Conservation (phyloP, 2,888 invertebrate genomes). For the Ypsolopha scabrella region DNA sequence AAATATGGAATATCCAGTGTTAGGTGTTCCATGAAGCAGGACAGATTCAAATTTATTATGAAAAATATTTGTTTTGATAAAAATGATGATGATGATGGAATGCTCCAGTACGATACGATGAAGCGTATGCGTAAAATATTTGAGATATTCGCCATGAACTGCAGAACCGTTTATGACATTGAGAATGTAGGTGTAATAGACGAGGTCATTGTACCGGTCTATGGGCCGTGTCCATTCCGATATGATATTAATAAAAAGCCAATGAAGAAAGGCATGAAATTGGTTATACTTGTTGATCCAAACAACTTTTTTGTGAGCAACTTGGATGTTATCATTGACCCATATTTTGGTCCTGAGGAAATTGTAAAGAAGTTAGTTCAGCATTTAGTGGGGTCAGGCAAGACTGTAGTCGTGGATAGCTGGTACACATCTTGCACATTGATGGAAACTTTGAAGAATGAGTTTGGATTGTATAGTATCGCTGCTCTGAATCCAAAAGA, state of each 20-base stretch:
- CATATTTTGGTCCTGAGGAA: constrained; percentile 37
- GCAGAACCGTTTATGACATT: constrained; percentile 41
- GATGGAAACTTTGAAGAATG: constrained; percentile 31
- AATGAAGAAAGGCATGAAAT: constrained; percentile 46
- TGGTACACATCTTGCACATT: constrained; percentile 43
- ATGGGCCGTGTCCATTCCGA: constrained; percentile 55
- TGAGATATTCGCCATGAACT: constrained; percentile 57
- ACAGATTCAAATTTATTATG: constrained; percentile 47
- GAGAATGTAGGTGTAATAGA: constrained; percentile 44
- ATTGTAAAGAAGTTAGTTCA: constrained; percentile 43
- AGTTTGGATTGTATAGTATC: constrained; percentile 37
- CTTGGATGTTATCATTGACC: constrained; percentile 50
- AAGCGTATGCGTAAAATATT: constrained; percentile 53
- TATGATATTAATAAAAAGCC: constrained; percentile 48
- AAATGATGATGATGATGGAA: constrained; percentile 25
- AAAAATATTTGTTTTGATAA: constrained; percentile 45
- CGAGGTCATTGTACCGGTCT: constrained; percentile 51
- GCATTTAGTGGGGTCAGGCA: constrained; percentile 42
- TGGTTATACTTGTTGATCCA: constrained; percentile 48
- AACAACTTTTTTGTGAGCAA: constrained; percentile 53
- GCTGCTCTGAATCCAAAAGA: constrained; percentile 39
- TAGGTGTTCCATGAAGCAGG: constrained; percentile 39
- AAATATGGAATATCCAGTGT: constrained; percentile 41
- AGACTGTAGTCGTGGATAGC: constrained; percentile 46
- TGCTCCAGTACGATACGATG: constrained; percentile 44